phyloP scores from a whole-genome alignment of 2,113 vertebrate genomes.

The Columba janthina region DNA sequence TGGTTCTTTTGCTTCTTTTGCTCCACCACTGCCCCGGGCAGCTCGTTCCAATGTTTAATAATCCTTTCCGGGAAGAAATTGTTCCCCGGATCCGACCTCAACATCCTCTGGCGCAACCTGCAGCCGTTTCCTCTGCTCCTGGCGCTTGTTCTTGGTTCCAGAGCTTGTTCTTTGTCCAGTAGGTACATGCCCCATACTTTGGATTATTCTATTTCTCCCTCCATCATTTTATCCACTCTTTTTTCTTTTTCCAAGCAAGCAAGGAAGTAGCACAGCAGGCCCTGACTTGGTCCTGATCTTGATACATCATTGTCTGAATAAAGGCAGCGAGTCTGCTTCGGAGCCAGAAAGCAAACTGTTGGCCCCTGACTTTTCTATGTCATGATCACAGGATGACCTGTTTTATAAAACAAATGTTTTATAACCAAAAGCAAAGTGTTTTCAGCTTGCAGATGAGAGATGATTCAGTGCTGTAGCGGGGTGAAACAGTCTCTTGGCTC shows the following conservation, averaged over 20 bases:
- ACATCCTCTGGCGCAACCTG: too few species aligned
- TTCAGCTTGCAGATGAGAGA: slow-evolving; percentile 31
- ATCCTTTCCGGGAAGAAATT: too few species aligned
- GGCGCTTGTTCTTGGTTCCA: too few species aligned
- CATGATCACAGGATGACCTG: background rate
- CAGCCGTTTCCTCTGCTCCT: too few species aligned
- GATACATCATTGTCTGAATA: background rate
- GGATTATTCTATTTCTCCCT: background rate
- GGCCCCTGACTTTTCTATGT: background rate
- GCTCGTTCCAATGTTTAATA: too few species aligned
- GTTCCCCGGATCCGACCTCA: too few species aligned
- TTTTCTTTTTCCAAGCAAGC: background rate
- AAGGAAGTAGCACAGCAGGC: background rate
- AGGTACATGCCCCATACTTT: background rate
- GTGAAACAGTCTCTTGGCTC: slow-evolving; percentile 43
- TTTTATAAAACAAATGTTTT: slow-evolving; percentile 21
- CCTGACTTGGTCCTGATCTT: background rate
- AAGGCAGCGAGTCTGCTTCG: background rate
- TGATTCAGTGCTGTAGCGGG: background rate
- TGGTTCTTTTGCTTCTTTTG: background rate
- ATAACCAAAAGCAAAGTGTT: slow-evolving; percentile 28
- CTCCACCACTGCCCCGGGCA: too few species aligned
- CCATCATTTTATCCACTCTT: background rate
- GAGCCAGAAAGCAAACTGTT: background rate
- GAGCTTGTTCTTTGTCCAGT: background rate